Conservation (phyloP, 2,888 invertebrate genomes). For the Labia minor region DNA sequence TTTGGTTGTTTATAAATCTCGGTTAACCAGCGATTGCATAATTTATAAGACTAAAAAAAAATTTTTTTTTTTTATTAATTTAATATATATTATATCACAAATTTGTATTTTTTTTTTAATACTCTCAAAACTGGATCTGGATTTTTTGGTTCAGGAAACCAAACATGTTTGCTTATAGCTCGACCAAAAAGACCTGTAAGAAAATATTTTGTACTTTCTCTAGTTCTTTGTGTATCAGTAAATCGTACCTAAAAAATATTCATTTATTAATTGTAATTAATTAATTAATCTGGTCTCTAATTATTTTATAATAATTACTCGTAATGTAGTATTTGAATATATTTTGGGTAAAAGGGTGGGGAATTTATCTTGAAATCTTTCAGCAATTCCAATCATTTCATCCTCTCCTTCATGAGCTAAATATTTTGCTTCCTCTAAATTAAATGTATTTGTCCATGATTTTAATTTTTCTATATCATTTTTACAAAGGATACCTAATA, state of each 20-base stretch:
- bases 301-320: slow-evolving; percentile 35
- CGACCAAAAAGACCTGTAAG: slow-evolving; percentile 63
- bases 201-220: slow-evolving; percentile 64
- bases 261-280: not conserved
- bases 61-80: slow-evolving; percentile 18
- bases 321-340: slow-evolving; percentile 50
- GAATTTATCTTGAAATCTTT: slow-evolving; percentile 62
- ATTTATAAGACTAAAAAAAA: slow-evolving; percentile 48
- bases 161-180: slow-evolving; percentile 46
- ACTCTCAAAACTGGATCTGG: slow-evolving; percentile 58
- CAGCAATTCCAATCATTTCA: slow-evolving; percentile 60
- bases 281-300: not conserved
- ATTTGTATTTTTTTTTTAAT: too few relatives aligned
- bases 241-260: slow-evolving; percentile 52
- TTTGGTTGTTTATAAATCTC: slow-evolving; percentile 57
- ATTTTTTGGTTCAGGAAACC: slow-evolving; percentile 51
- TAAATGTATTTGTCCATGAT: slow-evolving; percentile 48
- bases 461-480: slow-evolving; percentile 40
- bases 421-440: slow-evolving; percentile 45
- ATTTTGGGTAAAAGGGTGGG: slow-evolving; percentile 49
- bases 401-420: slow-evolving; percentile 63
- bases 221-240: slow-evolving; percentile 64
- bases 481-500: slow-evolving; percentile 36
- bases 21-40: slow-evolving; percentile 57
- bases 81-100: slow-evolving; percentile 19